Conservation (phyloP, 2,888 invertebrate genomes). For the Tolmerus cingulatus region DNA sequence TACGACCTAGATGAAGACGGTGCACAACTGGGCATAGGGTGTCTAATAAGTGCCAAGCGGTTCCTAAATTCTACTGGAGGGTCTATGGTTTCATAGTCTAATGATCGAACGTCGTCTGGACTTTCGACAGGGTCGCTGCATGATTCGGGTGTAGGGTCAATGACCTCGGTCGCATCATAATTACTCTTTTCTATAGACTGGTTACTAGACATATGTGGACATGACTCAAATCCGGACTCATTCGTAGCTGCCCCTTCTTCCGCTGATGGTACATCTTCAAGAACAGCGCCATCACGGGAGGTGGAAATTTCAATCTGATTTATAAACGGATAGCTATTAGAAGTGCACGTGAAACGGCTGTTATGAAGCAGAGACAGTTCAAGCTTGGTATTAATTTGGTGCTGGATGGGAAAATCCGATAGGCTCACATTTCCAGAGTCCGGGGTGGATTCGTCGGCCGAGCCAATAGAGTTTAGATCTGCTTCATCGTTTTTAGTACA, state of each 20-base stretch:
- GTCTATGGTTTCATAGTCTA: slow-evolving; percentile 17
- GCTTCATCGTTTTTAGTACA: slow-evolving; percentile 43
- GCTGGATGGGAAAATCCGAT: slow-evolving; percentile 57
- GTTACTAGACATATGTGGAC: slow-evolving; percentile 32
- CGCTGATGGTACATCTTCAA: background rate
- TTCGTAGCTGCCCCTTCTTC: slow-evolving; percentile 43
- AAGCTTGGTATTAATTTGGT: slow-evolving; percentile 54
- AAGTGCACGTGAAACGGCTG: slow-evolving; percentile 47
- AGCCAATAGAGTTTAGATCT: slow-evolving; percentile 58
- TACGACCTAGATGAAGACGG: background rate
- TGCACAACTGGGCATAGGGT: background rate
- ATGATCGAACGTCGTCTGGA: slow-evolving; percentile 35
- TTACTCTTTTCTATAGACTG: background rate
- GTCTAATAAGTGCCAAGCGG: background rate
- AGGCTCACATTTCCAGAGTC: slow-evolving; percentile 62
- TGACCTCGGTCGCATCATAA: slow-evolving; percentile 35
- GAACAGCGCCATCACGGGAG: slow-evolving; percentile 35
- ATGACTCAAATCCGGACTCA: slow-evolving; percentile 1
- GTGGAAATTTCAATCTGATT: slow-evolving; percentile 45
- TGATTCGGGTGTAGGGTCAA: slow-evolving; percentile 45
- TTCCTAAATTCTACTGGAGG: background rate
- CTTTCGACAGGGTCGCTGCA: slow-evolving; percentile 46
- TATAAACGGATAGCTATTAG: slow-evolving; percentile 44
- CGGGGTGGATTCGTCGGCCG: slow-evolving; percentile 59
- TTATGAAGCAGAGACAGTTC: slow-evolving; percentile 57